Evolutionary conservation across 2,797 vertebrate genomes (phyloP).

Genomic region (Poeciliopsis infans): DNA sequence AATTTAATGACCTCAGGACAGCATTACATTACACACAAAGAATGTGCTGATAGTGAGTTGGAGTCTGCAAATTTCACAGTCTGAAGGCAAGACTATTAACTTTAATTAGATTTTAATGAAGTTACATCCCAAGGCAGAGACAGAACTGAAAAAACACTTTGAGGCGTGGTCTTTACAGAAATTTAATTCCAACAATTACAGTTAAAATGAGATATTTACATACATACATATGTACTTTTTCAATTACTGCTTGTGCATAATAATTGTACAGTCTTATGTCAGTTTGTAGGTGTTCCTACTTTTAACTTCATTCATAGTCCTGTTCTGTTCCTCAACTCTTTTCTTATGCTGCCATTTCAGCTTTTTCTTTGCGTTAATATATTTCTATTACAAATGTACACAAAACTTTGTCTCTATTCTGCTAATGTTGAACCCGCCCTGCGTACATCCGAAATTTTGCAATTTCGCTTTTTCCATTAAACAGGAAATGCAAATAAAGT

Average conservation of each 20-base stretch:
- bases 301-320: neutral
- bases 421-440: too few relatives aligned
- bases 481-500: too few relatives aligned
- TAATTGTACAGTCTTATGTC: neutral
- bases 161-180: constrained; percentile 16
- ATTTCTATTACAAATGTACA: neutral
- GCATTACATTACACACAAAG: constrained; percentile 19
- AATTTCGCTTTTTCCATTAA: too few relatives aligned
- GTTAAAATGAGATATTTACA: neutral
- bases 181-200: constrained; percentile 10
- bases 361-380: neutral
- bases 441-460: too few relatives aligned
- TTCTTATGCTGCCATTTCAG: neutral
- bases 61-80: constrained; percentile 22
- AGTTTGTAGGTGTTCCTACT: neutral
- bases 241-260: neutral
- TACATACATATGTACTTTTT: neutral
- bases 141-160: constrained; percentile 13
- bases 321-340: neutral
- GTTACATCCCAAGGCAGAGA: constrained; percentile 22
- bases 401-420: too few relatives aligned
- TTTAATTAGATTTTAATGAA: constrained; percentile 36
- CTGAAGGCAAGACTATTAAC: constrained; percentile 34
- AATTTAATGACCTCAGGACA: constrained; percentile 13
- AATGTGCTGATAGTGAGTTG: constrained; percentile 18